These are phyloP conservation scores for Labeo catla DNA, from an alignment of 2,113 vertebrate genomes.

Conservation along the genomic window DNA sequence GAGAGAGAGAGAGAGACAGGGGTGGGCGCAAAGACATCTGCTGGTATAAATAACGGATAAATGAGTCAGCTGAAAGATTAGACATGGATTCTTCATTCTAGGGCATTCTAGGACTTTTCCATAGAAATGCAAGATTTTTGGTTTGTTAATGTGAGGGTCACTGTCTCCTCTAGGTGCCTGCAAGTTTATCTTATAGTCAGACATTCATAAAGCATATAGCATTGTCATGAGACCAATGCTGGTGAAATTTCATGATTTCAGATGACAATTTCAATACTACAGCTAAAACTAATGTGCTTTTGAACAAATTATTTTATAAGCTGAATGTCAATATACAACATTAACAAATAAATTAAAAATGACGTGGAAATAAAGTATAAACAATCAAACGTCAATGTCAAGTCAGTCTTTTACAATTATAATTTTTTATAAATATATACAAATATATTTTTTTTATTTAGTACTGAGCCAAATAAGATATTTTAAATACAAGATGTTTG, in stretches of 20 bases:
- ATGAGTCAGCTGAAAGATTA: constrained; percentile 36
- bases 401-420: too few species aligned
- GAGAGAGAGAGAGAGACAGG: not conserved
- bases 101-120: constrained; percentile 19
- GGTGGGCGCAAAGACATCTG: constrained; percentile 40
- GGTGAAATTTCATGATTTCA: not conserved
- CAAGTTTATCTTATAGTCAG: not conserved
- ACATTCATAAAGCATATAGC: not conserved
- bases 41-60: constrained; percentile 36
- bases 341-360: too few species aligned
- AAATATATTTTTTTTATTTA: too few species aligned
- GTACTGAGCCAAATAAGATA: too few species aligned
- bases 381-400: too few species aligned
- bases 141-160: constrained; percentile 1
- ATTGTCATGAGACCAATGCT: not conserved
- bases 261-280: not conserved
- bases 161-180: not conserved
- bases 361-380: too few species aligned
- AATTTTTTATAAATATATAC: too few species aligned
- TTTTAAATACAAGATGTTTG: too few species aligned
- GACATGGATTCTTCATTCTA: constrained; percentile 37
- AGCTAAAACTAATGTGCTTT: not conserved
- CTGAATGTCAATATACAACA: too few species aligned
- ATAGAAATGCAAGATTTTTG: constrained; percentile 6
- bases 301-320: too few species aligned